phyloP scores from a whole-genome alignment of 2,113 vertebrate genomes.

The Halcyon malimbica region DNA sequence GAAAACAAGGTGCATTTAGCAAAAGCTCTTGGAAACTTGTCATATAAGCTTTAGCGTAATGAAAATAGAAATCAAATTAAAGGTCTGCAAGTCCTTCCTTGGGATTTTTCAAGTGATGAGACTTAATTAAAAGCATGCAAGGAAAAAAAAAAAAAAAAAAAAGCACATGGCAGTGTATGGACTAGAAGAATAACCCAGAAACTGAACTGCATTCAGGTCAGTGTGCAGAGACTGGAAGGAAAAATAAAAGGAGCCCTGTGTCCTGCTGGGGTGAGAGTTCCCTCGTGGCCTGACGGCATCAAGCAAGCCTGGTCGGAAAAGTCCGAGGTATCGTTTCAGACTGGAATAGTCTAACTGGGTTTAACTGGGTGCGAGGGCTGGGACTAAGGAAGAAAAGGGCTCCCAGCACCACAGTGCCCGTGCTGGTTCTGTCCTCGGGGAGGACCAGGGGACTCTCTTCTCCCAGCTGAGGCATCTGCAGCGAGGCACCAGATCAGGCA shows the following conservation, averaged over 20 bases:
- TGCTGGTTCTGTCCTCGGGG: neutral
- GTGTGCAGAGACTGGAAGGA: neutral
- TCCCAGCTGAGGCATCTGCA: neutral
- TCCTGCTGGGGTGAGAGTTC: neutral
- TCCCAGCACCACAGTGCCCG: neutral
- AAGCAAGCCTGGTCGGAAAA: neutral
- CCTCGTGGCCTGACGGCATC: neutral
- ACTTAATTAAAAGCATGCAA: conserved; percentile 33
- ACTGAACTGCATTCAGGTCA: neutral
- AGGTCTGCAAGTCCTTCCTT: neutral
- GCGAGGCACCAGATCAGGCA: neutral
- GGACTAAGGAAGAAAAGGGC: neutral
- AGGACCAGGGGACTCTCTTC: neutral
- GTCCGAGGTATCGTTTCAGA: neutral
- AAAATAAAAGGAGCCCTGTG: neutral
- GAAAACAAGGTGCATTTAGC: conserved; percentile 4
- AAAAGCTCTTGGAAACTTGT: neutral
- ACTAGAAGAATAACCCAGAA: neutral
- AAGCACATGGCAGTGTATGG: neutral
- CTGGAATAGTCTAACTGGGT: neutral
- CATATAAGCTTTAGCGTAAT: neutral
- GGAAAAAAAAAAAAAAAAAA: neutral
- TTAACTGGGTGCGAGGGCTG: neutral
- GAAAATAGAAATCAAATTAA: conserved; percentile 45
- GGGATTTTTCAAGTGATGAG: conserved; percentile 35